These are phyloP conservation scores for Rhyzopertha dominica DNA, from an alignment of 1,140 invertebrate genomes.

Conservation along the genomic window DNA sequence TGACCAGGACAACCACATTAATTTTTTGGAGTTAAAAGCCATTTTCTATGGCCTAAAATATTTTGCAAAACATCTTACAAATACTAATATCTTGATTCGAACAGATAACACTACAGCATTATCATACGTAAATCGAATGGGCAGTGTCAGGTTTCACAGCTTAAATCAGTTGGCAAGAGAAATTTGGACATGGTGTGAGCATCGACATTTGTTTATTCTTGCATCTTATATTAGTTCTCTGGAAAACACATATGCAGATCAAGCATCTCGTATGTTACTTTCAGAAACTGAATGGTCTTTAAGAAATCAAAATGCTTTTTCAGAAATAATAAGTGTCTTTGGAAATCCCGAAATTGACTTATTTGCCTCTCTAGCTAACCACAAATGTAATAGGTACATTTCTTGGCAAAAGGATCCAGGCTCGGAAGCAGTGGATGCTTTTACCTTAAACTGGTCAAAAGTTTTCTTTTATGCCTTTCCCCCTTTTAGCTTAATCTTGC, in stretches of 20 bases:
- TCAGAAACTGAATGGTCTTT: constrained; percentile 19
- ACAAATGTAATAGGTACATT: constrained; percentile 24
- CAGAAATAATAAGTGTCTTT: constrained; percentile 13
- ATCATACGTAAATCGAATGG: constrained; percentile 36
- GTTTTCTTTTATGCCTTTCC: constrained; percentile 31
- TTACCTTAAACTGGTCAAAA: constrained; percentile 3
- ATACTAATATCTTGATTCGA: constrained; percentile 13
- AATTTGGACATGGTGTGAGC: constrained; percentile 27
- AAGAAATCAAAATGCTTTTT: constrained; percentile 10
- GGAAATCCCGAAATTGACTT: constrained; percentile 18
- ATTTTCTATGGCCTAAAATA: constrained; percentile 3
- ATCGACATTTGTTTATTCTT: constrained; percentile 18
- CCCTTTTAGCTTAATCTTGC: constrained; percentile 21
- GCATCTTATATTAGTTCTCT: constrained; percentile 25
- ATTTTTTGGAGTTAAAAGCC: constrained; percentile 1
- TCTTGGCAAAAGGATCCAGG: constrained; percentile 24
- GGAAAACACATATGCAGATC: constrained; percentile 29
- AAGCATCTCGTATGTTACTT: constrained; percentile 7
- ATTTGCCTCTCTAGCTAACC: constrained; percentile 19
- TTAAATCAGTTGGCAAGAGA: constrained; percentile 19
- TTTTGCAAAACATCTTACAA: no score
- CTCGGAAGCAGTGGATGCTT: constrained; percentile 13
- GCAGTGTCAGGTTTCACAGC: constrained; percentile 18
- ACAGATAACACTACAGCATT: constrained; percentile 40
- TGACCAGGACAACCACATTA: background rate